Conservation (phyloP, 1,140 invertebrate species). For the Aricia agestis region DNA sequence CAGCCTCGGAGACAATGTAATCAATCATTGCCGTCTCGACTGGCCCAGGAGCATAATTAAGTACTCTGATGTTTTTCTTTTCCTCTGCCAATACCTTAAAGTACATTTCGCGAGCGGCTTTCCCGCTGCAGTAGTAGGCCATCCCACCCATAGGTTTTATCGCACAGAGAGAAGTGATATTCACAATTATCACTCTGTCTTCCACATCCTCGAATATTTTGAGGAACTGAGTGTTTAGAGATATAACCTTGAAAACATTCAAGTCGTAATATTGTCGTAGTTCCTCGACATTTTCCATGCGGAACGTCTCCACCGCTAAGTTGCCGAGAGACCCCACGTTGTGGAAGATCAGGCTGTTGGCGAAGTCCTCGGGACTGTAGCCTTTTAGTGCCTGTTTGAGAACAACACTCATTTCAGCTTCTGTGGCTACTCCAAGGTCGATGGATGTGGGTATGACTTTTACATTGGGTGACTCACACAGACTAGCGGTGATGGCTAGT, state of each 20-base stretch:
- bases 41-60: constrained; percentile 96
- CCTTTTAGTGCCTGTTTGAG: constrained; percentile 64
- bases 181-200: constrained; percentile 81
- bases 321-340: constrained; percentile 94
- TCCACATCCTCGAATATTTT: constrained; percentile 79
- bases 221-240: constrained; percentile 88
- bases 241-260: constrained; percentile 87
- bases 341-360: constrained; percentile 87
- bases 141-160: constrained; percentile 85
- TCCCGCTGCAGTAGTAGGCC: constrained; percentile 89
- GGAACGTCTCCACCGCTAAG: constrained; percentile 77
- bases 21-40: constrained; percentile 93
- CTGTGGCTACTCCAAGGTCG: constrained; percentile 77
- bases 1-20: constrained; percentile 78
- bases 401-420: constrained; percentile 70
- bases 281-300: constrained; percentile 78
- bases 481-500: constrained; percentile 79
- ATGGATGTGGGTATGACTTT: constrained; percentile 74
- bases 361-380: constrained; percentile 74
- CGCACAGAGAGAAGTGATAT: constrained; percentile 91
- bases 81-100: constrained; percentile 92
- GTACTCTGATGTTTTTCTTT: constrained; percentile 83
- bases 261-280: constrained; percentile 84
- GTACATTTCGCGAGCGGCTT: constrained; percentile 95
- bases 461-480: constrained; percentile 76